Percentiles rank a stretch among this genome's conserved stretches.
These are phyloP conservation scores for Incurvaria masculella DNA, from an alignment of 2,888 invertebrate species.

Conservation along the genomic window DNA sequence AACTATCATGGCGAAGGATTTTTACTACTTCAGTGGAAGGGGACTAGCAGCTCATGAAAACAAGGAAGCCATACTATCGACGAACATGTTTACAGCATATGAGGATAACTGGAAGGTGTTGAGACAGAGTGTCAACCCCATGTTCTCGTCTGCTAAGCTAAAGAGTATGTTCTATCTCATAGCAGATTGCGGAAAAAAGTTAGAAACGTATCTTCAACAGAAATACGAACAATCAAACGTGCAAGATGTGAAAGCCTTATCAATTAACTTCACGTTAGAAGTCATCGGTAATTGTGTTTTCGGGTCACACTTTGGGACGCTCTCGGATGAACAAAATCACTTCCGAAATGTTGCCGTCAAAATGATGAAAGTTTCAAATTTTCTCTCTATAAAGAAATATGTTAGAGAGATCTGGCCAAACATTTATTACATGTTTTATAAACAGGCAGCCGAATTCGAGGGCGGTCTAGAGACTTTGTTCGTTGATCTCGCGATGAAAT, in stretches of 20 bases:
- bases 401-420: background rate
- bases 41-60: background rate
- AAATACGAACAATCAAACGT: background rate
- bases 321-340: background rate
- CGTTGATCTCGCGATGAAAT: background rate
- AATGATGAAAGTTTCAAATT: background rate
- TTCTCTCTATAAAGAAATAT: background rate
- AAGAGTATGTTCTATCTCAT: background rate
- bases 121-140: constrained; percentile 7
- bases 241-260: background rate
- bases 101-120: constrained; percentile 8
- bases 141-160: constrained; percentile 6
- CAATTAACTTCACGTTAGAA: background rate
- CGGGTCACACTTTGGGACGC: background rate
- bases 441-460: background rate
- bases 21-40: constrained; percentile 6
- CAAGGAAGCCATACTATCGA: background rate
- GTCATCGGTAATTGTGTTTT: background rate
- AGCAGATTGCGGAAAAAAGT: background rate
- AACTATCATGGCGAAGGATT: constrained; percentile 7
- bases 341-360: background rate
- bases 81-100: constrained; percentile 3
- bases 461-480: background rate
- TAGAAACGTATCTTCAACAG: background rate
- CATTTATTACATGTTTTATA: background rate